Conservation (phyloP, 1,140 invertebrate species). For the Probaryconus sp. region DNA sequence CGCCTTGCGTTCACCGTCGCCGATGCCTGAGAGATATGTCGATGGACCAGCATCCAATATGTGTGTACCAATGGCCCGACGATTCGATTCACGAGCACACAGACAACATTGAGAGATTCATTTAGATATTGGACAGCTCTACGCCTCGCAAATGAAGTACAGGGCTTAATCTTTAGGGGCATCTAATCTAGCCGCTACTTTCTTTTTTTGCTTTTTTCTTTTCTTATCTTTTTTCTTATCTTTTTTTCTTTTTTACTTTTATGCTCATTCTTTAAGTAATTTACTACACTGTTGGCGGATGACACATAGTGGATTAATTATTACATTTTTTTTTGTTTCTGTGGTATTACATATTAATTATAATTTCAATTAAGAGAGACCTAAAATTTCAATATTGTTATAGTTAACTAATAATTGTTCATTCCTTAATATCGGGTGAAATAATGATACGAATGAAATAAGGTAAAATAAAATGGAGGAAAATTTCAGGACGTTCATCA, state of each 20-base stretch:
- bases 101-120: conserved; percentile 67
- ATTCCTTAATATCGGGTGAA: no score
- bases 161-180: conserved; percentile 9
- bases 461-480: no score
- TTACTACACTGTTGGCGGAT: conserved; percentile 39
- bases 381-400: no score
- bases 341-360: no score
- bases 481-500: no score
- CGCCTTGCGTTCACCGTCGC: conserved; percentile 71
- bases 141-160: conserved; percentile 32
- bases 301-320: conserved; percentile 43
- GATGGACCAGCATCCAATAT: conserved; percentile 60
- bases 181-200: conserved; percentile 44
- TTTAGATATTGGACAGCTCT: conserved; percentile 57
- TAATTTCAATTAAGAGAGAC: no score
- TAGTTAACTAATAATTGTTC: no score
- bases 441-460: no score
- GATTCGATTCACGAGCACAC: conserved; percentile 65
- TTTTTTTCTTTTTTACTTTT: no score
- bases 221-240: no score
- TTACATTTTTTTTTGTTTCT: conserved; percentile 33
- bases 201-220: no score
- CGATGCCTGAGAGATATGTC: conserved; percentile 65
- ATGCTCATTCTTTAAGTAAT: conserved; percentile 8
- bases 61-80: conserved; percentile 54